Base-by-base conservation (phyloP, 2,113 vertebrate genomes). In the Rhizomys pruinosus region DNA sequence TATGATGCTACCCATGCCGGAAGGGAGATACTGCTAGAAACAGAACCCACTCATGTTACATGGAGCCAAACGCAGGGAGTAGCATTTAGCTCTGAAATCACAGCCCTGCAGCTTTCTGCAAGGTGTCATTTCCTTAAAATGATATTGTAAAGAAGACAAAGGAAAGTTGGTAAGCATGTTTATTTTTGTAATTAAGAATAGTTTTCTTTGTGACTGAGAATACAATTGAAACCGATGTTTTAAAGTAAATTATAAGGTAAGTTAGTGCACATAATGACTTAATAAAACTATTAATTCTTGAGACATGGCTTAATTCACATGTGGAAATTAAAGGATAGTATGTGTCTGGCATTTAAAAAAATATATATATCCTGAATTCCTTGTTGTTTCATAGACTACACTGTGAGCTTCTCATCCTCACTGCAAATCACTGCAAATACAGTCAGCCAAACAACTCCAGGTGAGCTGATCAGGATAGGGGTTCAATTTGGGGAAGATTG, bases 351-450 rank as follows among this genome's bases (percentile, higher is more conserved):
- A 4, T 37, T 76, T n/a, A n/a, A n/a, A n/a, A n/a, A n/a, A n/a
- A n/a, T n/a, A n/a, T n/a, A n/a, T n/a, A n/a, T n/a, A n/a, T n/a
- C 19, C 6, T 5, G 3, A 66, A 57, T 10, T 15, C 11, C 73
- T 72, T 52, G 16, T n/a, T n/a, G 19, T 25, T 19, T 20, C 6
- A 4, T 8, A 11, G 6, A 39, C 5, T 15, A 5, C 55, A 81
- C 2, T 1, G 3, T 44, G 0, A 22, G 11, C 6, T 78, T 2
- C 7, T 15, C 19, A 4, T 12, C 19, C 4, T 12, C 6, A 44
- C 20, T 6, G 0, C 1, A 29, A 32, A 23, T 15, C 12, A 64
- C 34, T 22, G 5, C 1, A n/a, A n/a, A n/a, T 4, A 7, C 27
- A 61, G 59, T 59, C n/a, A 16, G 37, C 55, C 84, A 80, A 3